Evolutionary conservation across 1,140 invertebrate species (phyloP).

Genomic region (Cephus cinctus): DNA sequence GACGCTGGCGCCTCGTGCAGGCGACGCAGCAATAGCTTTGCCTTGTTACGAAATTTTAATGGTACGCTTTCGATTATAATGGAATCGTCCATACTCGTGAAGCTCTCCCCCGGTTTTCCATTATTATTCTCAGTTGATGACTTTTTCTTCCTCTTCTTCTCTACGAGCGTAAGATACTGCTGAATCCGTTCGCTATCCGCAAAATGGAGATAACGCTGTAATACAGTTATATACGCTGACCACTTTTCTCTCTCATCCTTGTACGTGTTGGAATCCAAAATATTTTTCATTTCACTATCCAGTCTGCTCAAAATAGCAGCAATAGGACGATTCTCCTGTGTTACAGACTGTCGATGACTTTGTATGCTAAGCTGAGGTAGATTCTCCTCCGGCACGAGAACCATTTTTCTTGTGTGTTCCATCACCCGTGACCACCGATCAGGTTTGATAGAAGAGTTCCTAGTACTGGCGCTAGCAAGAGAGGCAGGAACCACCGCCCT

Average conservation of each 20-base stretch:
- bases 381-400: constrained; percentile 7
- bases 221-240: constrained; percentile 5
- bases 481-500: constrained; percentile 11
- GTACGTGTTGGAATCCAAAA: constrained; percentile 10
- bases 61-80: constrained; percentile 12
- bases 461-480: constrained; percentile 11
- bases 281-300: constrained; percentile 10
- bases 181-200: constrained; percentile 4
- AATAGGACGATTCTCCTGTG: background rate
- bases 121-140: background rate
- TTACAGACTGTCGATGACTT: background rate
- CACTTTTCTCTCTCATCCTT: constrained; percentile 11
- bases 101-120: background rate
- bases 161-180: background rate
- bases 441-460: constrained; percentile 11
- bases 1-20: background rate
- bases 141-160: background rate
- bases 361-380: background rate
- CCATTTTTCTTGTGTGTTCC: constrained; percentile 16
- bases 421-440: constrained; percentile 5
- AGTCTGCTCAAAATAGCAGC: constrained; percentile 1
- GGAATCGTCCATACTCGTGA: constrained; percentile 7
- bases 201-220: constrained; percentile 12
- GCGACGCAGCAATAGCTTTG: constrained; percentile 6
- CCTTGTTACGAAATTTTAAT: constrained; percentile 6